A percentile compares a stretch with the other conserved stretches of the same genome.
Evolutionary conservation across 2,888 invertebrate species (phyloP).

Genomic region (Eurytoma adleriae): DNA sequence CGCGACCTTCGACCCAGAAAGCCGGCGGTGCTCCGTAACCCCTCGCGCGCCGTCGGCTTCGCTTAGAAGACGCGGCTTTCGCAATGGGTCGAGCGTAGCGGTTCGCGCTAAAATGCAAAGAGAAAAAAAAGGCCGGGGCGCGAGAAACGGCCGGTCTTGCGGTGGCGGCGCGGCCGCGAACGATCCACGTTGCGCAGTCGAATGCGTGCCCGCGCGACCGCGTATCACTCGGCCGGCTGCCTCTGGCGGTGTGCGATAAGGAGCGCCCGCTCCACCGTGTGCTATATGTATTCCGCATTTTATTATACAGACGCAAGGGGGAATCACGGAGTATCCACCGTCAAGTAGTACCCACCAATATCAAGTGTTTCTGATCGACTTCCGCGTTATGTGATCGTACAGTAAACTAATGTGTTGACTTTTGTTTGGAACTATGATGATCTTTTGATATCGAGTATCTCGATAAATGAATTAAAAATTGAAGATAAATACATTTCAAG

Average conservation of each 20-base stretch:
- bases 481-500: too few species aligned
- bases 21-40: background rate
- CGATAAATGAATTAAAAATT: background rate
- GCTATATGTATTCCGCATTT: too few species aligned
- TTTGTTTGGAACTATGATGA: too few species aligned
- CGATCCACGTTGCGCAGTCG: background rate
- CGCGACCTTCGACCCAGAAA: background rate
- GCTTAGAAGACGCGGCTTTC: background rate
- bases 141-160: slow-evolving; percentile 5
- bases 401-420: too few species aligned
- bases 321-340: too few species aligned
- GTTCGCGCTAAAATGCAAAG: background rate
- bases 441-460: too few species aligned
- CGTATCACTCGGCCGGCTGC: slow-evolving; percentile 39
- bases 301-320: too few species aligned
- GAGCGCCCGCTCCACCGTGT: background rate
- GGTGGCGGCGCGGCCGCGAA: slow-evolving; percentile 5
- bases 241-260: slow-evolving; percentile 22
- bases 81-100: background rate
- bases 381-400: too few species aligned
- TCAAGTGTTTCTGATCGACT: too few species aligned
- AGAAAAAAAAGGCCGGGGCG: background rate
- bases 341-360: too few species aligned
- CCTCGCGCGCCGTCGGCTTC: background rate
- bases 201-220: slow-evolving; percentile 14